These are phyloP conservation scores for Cephus pygmeus DNA, from an alignment of 2,888 invertebrate species.

Conservation along the genomic window DNA sequence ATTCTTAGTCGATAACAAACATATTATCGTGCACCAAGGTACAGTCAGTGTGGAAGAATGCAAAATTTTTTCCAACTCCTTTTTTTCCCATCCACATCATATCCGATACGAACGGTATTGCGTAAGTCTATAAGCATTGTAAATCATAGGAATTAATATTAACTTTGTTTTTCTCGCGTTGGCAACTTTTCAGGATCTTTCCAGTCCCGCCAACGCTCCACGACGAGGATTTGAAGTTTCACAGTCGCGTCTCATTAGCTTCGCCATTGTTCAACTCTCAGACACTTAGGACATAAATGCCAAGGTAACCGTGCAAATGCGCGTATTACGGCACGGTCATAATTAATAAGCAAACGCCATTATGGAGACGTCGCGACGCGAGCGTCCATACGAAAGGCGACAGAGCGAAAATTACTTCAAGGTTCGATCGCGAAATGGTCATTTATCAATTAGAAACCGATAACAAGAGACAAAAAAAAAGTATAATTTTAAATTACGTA, in stretches of 20 bases:
- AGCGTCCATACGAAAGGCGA: background rate
- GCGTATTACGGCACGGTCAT: slow-evolving; percentile 20
- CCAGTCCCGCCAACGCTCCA: background rate
- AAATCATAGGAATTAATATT: background rate
- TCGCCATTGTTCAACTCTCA: slow-evolving; percentile 53
- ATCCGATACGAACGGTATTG: background rate
- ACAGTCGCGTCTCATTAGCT: slow-evolving; percentile 50
- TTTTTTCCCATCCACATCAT: background rate
- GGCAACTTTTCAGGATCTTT: background rate
- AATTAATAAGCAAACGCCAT: slow-evolving; percentile 45
- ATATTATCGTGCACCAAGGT: background rate
- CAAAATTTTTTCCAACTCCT: background rate
- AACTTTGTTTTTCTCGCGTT: background rate
- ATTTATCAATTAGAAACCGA: background rate
- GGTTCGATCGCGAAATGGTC: slow-evolving; percentile 19
- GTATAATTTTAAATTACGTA: background rate
- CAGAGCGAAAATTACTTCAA: background rate
- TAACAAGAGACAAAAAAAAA: background rate
- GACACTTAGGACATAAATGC: slow-evolving; percentile 56
- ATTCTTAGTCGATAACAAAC: background rate
- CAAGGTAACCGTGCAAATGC: slow-evolving; percentile 45
- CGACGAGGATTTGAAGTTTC: background rate
- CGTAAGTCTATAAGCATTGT: background rate
- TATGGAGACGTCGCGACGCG: background rate
- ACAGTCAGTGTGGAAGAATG: background rate